Evolutionary conservation across 1,140 invertebrate genomes (phyloP), one percentile per base, ranked within the genome.

Genomic region (Lysiphlebus fabarum): DNA sequence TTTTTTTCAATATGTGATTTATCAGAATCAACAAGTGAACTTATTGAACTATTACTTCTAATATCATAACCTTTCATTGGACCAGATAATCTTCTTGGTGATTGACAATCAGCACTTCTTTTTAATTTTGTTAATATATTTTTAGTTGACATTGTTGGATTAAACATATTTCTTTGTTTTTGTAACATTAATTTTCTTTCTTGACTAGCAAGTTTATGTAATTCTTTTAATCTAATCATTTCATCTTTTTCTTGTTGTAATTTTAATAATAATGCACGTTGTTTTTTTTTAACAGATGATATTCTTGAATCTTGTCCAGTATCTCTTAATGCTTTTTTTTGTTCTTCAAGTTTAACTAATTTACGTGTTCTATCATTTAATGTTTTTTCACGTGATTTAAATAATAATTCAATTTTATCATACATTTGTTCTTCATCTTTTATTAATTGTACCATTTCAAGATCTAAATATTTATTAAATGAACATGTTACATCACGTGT

Each of bases 351-450:
- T 45, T 81, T 76, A 9, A 83, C 74, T 60, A 85, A 79, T 48
- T 83, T 83, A 65, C 80, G 82, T 3, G 83, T 83, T 58, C 83
- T 82, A 70, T 86, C 84, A 38, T 82, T 78, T 49, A 85, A 68
- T 0, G 82, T 83, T 66, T 82, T 83, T 64, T 84, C 82, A 12
- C 79, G 74, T 26, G 82, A 74, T 59, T 81, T 81, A 14, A 84
- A 75, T 7, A 83, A 60, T 64, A 82, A 77, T 62, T 82, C 72
- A 62, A 83, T 77, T 62, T 82, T 77, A 65, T 78, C 72, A 48
- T 77, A 78, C 64, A 76, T 70, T 37, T 76, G 68, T 59, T 76
- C 76, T 56, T 81, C 78, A 50, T 80, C 76, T 66, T 75, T 76
- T 62, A 80, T 74, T 49, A 81, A 65, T 57, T 79, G 77, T 41